Evolutionary conservation across 2,113 vertebrate species (phyloP).

Genomic region (Capreolus pygargus): DNA sequence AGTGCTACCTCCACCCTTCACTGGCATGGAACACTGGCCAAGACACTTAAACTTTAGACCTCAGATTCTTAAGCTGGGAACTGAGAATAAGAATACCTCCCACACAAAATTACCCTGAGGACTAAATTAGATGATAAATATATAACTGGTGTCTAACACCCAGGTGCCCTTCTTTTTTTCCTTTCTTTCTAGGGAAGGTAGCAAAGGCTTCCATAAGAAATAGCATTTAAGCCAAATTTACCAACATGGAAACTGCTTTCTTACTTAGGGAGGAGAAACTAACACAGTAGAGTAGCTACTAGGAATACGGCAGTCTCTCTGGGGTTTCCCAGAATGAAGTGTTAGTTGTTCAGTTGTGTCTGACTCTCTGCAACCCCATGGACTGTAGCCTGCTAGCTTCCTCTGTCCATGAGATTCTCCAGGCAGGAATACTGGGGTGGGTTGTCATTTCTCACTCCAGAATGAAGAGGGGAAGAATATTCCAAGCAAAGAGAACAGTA

Average conservation of each 20-base stretch:
- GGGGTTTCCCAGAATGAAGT: background rate
- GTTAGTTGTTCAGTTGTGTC: background rate
- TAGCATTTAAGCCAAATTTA: background rate
- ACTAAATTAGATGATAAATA: background rate
- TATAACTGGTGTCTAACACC: background rate
- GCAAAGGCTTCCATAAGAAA: background rate
- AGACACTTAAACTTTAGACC: background rate
- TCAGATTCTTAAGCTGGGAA: background rate
- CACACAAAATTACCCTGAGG: background rate
- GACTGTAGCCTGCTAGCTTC: background rate
- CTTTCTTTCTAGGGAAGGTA: background rate
- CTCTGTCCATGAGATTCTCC: background rate
- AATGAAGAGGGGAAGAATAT: background rate
- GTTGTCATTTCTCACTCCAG: background rate
- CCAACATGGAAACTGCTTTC: background rate
- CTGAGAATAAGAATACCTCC: background rate
- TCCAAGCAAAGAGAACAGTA: background rate
- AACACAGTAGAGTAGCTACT: background rate
- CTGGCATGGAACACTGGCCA: background rate
- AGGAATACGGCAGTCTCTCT: background rate
- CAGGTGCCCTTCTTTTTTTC: background rate
- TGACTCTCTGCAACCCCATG: background rate
- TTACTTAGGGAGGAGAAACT: constrained; percentile 9
- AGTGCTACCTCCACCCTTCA: background rate
- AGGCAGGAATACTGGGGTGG: background rate